Evolutionary conservation across 1,140 invertebrate species (phyloP).

Genomic region (Lordiphosa collinella): DNA sequence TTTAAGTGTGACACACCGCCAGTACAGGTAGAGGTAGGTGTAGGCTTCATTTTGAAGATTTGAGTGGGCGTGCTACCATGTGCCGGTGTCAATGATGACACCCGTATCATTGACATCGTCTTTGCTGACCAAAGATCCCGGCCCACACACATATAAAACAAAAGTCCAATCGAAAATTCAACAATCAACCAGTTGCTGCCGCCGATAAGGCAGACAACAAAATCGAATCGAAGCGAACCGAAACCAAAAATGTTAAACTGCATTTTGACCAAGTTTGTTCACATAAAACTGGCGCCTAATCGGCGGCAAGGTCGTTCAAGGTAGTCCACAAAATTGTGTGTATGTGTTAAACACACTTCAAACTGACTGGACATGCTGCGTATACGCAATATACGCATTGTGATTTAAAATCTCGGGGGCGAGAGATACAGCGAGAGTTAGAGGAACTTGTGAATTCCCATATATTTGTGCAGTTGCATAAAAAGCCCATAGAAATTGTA

Average conservation of each 20-base stretch:
- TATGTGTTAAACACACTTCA: conserved; percentile 18
- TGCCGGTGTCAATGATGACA: conserved; percentile 69
- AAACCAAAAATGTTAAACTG: conserved; percentile 34
- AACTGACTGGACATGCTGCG: conserved; percentile 47
- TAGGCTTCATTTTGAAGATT: conserved; percentile 4
- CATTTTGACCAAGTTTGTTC: conserved; percentile 66
- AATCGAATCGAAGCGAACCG: neutral
- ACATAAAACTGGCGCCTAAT: conserved; percentile 44
- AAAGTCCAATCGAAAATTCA: too few species aligned
- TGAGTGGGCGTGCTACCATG: neutral
- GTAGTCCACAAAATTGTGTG: conserved; percentile 49
- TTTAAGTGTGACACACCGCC: conserved; percentile 2
- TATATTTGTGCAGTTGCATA: too few species aligned
- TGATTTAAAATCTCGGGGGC: neutral
- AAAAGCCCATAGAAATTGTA: too few species aligned
- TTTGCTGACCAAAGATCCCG: conserved; percentile 28
- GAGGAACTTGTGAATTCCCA: too few species aligned
- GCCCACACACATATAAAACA: conserved; percentile 18
- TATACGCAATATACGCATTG: conserved; percentile 57
- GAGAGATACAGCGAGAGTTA: neutral
- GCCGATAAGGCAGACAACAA: conserved; percentile 4
- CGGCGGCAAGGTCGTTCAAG: conserved; percentile 69
- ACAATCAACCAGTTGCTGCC: too few species aligned
- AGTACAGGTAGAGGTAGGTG: conserved; percentile 48
- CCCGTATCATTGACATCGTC: conserved; percentile 40